phyloP scores from a whole-genome alignment of 2,113 vertebrate species.

The Neogobius melanostomus region DNA sequence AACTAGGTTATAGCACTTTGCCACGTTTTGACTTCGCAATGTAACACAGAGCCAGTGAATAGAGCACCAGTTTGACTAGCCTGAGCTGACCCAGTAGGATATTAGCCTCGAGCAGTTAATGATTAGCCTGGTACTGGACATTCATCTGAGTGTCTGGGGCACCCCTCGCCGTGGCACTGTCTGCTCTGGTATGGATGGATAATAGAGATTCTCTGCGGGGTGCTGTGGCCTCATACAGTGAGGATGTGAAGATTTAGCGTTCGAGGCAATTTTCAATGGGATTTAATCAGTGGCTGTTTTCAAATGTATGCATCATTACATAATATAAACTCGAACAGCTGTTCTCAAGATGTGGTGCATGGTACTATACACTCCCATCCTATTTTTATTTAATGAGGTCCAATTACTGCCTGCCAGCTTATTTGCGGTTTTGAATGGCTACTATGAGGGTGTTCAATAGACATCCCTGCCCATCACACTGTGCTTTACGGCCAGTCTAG shows the following conservation, averaged over 20 bases:
- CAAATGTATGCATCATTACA: no score
- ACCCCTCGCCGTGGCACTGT: background rate
- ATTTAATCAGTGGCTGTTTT: no score
- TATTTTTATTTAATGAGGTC: no score
- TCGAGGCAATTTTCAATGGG: no score
- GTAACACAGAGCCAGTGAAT: background rate
- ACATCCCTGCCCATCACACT: no score
- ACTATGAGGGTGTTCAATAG: no score
- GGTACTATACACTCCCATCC: no score
- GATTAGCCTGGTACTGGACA: slow-evolving; percentile 43
- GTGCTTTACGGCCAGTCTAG: no score
- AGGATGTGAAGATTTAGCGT: background rate
- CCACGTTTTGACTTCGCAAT: background rate
- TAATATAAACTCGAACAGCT: no score
- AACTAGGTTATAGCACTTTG: background rate
- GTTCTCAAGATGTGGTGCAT: no score
- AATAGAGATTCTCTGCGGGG: background rate
- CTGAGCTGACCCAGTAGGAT: slow-evolving; percentile 38
- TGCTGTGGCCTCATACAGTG: background rate
- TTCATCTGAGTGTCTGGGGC: slow-evolving; percentile 10
- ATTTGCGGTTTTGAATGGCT: no score
- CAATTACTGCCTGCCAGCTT: no score
- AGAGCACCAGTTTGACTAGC: background rate
- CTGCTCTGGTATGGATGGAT: background rate
- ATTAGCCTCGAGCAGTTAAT: slow-evolving; percentile 43